A percentile compares a stretch with the other conserved stretches of the same genome.
These are phyloP conservation scores for Eledone cirrhosa DNA, from an alignment of 2,888 invertebrate species.

Conservation along the genomic window DNA sequence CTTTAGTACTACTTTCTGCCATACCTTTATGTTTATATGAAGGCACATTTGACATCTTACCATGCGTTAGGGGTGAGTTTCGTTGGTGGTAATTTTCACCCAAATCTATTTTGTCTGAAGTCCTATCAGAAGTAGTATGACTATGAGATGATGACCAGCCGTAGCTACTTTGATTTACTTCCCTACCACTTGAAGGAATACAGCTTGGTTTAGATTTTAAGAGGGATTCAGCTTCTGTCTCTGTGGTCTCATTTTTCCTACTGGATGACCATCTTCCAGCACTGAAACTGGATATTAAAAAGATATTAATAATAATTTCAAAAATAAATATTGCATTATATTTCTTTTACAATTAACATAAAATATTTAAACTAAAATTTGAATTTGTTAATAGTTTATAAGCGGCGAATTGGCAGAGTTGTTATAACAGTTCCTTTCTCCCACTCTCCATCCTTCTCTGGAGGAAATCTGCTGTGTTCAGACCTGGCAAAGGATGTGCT, in stretches of 20 bases:
- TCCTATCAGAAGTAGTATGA: neutral
- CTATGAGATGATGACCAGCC: conserved; percentile 8
- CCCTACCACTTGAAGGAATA: neutral
- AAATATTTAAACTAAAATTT: neutral
- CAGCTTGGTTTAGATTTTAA: neutral
- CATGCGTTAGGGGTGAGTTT: too few species aligned
- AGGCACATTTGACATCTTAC: neutral
- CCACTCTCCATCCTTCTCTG: too few species aligned
- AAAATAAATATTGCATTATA: neutral
- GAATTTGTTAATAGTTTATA: neutral
- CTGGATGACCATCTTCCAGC: conserved; percentile 15
- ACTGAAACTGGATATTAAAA: conserved; percentile 20
- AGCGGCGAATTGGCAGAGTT: too few species aligned
- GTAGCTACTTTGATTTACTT: neutral
- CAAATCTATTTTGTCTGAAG: conserved; percentile 6
- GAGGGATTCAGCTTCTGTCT: neutral
- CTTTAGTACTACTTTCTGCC: neutral
- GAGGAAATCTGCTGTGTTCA: too few species aligned
- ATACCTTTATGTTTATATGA: neutral
- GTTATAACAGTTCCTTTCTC: too few species aligned
- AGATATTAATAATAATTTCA: neutral
- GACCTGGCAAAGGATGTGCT: too few species aligned
- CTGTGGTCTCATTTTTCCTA: conserved; percentile 26
- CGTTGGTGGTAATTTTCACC: too few species aligned
- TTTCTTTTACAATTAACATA: neutral